Conservation (phyloP, 2,113 vertebrate species). For the Tychaedon coryphoeus region DNA sequence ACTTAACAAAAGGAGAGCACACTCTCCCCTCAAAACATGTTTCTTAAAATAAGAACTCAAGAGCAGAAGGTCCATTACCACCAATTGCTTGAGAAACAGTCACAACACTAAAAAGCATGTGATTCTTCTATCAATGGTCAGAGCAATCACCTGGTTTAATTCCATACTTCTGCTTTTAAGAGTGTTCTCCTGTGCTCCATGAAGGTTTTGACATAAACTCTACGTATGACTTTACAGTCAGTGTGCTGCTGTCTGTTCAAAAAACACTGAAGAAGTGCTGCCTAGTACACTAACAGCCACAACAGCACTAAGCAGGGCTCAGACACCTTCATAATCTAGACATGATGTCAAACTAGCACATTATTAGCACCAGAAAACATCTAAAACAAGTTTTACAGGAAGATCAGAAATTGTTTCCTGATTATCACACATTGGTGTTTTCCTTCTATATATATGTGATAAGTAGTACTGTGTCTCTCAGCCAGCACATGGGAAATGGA, state of each 20-base stretch:
- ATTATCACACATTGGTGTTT: slow-evolving; percentile 22
- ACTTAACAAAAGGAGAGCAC: not conserved
- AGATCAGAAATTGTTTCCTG: slow-evolving; percentile 62
- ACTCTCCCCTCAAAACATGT: not conserved
- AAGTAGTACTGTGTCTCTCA: slow-evolving; percentile 1
- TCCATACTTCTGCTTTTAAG: not conserved
- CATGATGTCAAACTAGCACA: not conserved
- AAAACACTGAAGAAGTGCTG: not conserved
- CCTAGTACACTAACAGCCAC: not conserved
- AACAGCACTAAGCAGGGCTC: not conserved
- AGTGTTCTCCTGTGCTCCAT: not conserved
- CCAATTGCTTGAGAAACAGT: not conserved
- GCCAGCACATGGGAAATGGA: slow-evolving; percentile 65
- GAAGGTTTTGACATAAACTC: not conserved
- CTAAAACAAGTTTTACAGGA: slow-evolving; percentile 57
- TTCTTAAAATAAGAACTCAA: not conserved
- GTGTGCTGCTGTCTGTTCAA: not conserved
- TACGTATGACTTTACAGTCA: not conserved
- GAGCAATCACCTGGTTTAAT: not conserved
- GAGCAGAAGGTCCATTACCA: not conserved
- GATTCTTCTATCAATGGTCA: not conserved
- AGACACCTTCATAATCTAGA: not conserved
- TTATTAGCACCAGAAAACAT: not conserved
- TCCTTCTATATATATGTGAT: not conserved
- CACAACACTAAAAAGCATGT: not conserved